Evolutionary conservation across 1,140 invertebrate genomes (phyloP), one percentile per base, ranked within the genome.

Genomic region (Drosophila nebulosa): DNA sequence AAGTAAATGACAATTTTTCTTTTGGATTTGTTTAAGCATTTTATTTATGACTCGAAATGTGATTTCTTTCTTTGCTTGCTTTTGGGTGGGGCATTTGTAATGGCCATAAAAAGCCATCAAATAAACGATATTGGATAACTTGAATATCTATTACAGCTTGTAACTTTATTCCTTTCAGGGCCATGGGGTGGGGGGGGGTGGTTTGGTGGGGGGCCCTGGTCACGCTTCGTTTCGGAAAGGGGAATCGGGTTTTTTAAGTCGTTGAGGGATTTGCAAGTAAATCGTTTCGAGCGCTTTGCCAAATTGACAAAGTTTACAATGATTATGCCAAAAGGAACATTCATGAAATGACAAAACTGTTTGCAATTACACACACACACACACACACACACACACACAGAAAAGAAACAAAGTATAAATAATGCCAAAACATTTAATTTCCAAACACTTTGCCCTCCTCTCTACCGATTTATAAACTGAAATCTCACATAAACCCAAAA

Each of bases 21-120:
- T 56, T 59, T 59, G 70, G 62, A 74, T 74, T 66, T 74, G 63
- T 42, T 64, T 26, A 30, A 50, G 71, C 50, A n/a, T 53, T 67
- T 58, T 59, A 42, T 58, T 64, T 55, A 55, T 55, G 52, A 55
- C 39, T 46, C 16, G 7, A 46, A 46, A 46, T 46, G 39, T 46
- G 39, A 46, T 46, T 18, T 46, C n/a, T 18, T 46, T 42, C 14
- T 42, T 18, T 7, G 1, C 51, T 30, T 51, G 16, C 7, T 7
- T 55, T 55, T 32, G 26, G 52, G 52, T 55, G 52, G 26, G 52
- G 61, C 22, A 61, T 26, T 39, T 64, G 16, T 50, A 52, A 67
- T 36, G 39, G 14, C 42, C 22, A 64, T 67, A 67, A 67, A 67
- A 63, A 63, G 51, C 30, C 35, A 27, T 14, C 21, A 64, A 32